Conservation (phyloP, 2,797 vertebrate species). For the Atherinosoma microstoma region DNA sequence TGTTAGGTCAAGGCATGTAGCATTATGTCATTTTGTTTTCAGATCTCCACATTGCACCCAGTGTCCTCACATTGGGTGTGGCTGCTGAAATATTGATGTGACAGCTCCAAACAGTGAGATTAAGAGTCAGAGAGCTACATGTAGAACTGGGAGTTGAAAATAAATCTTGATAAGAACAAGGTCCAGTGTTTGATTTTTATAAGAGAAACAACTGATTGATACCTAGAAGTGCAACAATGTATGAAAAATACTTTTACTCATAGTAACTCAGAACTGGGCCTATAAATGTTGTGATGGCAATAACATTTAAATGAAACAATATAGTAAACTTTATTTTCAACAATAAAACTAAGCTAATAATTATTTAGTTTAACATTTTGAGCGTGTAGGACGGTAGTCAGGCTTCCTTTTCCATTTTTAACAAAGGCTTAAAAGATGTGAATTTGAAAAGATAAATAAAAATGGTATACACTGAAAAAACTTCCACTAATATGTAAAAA, state of each 20-base stretch:
- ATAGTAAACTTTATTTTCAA: too few relatives aligned
- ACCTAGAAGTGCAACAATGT: background rate
- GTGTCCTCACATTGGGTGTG: constrained; percentile 67
- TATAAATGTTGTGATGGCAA: too few relatives aligned
- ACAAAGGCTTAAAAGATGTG: too few relatives aligned
- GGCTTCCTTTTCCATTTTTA: too few relatives aligned
- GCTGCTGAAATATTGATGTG: constrained; percentile 55
- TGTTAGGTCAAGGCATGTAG: constrained; percentile 14
- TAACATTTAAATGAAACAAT: too few relatives aligned
- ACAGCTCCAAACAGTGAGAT: constrained; percentile 55
- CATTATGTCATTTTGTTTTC: constrained; percentile 35
- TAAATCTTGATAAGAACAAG: constrained; percentile 45
- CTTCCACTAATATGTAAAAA: too few relatives aligned
- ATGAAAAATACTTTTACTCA: background rate
- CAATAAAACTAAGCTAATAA: too few relatives aligned
- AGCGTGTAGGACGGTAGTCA: too few relatives aligned
- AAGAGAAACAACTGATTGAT: background rate
- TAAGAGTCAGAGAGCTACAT: constrained; percentile 45
- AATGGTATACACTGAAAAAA: too few relatives aligned
- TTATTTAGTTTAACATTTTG: too few relatives aligned
- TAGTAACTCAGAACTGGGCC: background rate
- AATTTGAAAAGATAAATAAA: too few relatives aligned
- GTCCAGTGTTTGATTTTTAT: constrained; percentile 17
- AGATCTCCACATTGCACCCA: constrained; percentile 48
- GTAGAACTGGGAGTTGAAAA: constrained; percentile 35